These are phyloP conservation scores for Chaetura pelagica DNA, from an alignment of 2,113 vertebrate genomes.

Conservation along the genomic window DNA sequence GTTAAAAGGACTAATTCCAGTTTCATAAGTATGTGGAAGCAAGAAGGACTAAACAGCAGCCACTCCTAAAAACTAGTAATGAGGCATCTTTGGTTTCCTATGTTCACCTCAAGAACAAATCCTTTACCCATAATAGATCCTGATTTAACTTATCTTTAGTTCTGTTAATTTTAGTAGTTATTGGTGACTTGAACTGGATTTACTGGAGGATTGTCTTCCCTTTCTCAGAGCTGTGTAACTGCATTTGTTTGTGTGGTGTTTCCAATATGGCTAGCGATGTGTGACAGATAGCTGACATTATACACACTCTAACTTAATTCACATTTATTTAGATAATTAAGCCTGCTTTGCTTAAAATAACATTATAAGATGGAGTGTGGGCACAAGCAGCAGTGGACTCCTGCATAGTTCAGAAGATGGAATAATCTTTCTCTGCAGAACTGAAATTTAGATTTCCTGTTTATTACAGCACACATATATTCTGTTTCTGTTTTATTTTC, in stretches of 20 bases:
- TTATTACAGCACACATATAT: background rate
- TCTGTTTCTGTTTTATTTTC: background rate
- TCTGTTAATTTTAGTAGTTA: background rate
- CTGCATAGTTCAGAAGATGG: background rate
- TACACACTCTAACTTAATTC: background rate
- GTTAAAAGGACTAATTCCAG: background rate
- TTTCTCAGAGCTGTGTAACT: background rate
- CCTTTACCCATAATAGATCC: background rate
- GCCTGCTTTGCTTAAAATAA: background rate
- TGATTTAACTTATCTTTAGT: background rate
- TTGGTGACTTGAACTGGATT: background rate
- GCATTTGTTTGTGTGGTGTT: background rate
- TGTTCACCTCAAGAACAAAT: background rate
- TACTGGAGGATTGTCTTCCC: background rate
- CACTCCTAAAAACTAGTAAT: background rate
- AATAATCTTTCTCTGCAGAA: background rate
- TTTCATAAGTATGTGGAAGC: background rate
- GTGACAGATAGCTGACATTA: background rate
- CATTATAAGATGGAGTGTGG: background rate
- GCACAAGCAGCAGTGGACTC: rapidly evolving
- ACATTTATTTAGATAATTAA: background rate
- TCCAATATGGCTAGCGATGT: background rate
- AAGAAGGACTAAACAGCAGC: background rate
- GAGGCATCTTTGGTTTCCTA: background rate
- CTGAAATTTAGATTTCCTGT: background rate